These are phyloP conservation scores for Vombatus ursinus DNA, from an alignment of 2,113 vertebrate genomes.

Conservation along the genomic window DNA sequence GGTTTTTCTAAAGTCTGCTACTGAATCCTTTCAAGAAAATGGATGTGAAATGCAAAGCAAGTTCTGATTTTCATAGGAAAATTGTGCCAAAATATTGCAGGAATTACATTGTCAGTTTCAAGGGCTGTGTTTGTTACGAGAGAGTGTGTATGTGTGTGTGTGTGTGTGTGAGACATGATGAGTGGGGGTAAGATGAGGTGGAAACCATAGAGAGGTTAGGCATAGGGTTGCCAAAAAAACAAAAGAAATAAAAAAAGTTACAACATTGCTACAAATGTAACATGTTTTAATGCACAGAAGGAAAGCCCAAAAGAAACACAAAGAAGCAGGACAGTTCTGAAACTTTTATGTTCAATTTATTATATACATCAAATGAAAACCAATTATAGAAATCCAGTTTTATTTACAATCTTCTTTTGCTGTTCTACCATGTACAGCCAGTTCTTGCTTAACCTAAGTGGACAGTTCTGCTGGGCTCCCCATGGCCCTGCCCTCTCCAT, in stretches of 20 bases:
- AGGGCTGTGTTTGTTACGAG: background rate
- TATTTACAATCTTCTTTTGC: background rate
- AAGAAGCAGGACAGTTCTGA: background rate
- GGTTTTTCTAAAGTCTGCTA: conserved; percentile 29
- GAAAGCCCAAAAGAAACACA: background rate
- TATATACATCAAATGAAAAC: background rate
- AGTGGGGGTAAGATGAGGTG: background rate
- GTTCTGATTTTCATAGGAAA: conserved; percentile 2
- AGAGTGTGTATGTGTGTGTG: too few species aligned
- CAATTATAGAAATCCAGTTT: background rate
- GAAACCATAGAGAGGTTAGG: background rate
- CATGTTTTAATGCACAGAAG: background rate
- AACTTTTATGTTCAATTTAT: background rate
- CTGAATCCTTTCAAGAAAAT: conserved; percentile 36
- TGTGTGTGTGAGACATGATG: too few species aligned
- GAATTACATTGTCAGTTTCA: background rate
- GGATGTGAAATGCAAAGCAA: conserved; percentile 7
- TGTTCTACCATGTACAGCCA: background rate
- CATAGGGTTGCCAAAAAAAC: background rate
- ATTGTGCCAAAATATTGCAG: background rate
- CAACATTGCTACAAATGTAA: background rate
- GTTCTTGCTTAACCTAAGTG: too few species aligned
- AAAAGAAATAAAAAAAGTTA: background rate
- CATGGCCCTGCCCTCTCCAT: too few species aligned
- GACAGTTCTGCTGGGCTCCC: too few species aligned